Evolutionary conservation across 1,140 invertebrate genomes (phyloP), one percentile per base, ranked within the genome.

Genomic region (Lethrus apterus): DNA sequence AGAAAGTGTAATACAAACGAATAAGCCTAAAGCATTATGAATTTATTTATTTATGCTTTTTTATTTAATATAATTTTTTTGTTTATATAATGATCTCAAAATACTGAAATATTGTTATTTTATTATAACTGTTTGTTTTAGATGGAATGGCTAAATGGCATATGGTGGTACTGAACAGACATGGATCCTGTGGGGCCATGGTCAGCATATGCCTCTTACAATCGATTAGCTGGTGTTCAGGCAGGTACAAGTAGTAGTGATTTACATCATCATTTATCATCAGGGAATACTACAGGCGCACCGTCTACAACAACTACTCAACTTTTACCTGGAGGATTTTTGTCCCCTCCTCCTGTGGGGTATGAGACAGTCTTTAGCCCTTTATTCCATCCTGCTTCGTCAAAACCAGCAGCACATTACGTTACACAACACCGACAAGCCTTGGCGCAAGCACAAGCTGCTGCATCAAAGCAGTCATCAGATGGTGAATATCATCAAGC

Each of bases 141-240:
- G 62, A 66, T 66, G 64, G 60, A 55, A 66, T 63, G 61, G 62
- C 56, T 54, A 49, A 52, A 50, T 52, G 41, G 52, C 48, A 48
- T 40, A 30, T 20, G 8, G 19, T 41, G 44, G 23, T 33, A 13
- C 24, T 32, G 31, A 24, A 33, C 40, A 53, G 53, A 44, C 52
- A 85, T 85, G 81, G 83, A 85, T 80, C 81, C 83, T 63, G 80
- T 81, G 68, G 81, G 80, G 71, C 80, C 83, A 72, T 85, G 83
- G 83, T 77, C 75, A 64, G 74, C 74, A 63, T 82, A 82, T 65
- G 72, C 80, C 58, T 78, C 80, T 36, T 84, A 84, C 74, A 84
- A 84, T 70, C 78, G 81, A 55, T 66, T 84, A 64, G 62, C 67
- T 62, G 72, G 74, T 49, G 75, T 78, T 55, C 72, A 78, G 53